Evolutionary conservation across 2,797 vertebrate species (phyloP).

Genomic region (Pteronotus mesoamericanus): DNA sequence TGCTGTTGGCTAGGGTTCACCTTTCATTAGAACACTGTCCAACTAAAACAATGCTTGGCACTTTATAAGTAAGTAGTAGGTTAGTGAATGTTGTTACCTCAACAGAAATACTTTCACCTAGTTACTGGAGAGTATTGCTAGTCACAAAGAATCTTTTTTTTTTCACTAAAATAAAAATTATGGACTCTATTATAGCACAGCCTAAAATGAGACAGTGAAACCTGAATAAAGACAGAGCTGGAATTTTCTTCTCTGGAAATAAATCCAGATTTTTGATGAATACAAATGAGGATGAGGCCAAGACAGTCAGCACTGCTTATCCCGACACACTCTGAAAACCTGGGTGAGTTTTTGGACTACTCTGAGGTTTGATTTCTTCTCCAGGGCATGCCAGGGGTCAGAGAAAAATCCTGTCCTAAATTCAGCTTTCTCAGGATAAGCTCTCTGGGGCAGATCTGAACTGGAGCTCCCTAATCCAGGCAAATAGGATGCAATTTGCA

Average conservation of each 20-base stretch:
- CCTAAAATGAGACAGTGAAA: background rate
- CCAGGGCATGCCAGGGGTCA: background rate
- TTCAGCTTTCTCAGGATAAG: background rate
- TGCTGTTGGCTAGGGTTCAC: background rate
- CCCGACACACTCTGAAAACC: background rate
- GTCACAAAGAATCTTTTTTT: background rate
- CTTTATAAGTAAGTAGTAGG: background rate
- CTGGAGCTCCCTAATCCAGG: background rate
- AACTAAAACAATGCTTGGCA: background rate
- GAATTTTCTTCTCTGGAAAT: background rate
- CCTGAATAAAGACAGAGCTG: background rate
- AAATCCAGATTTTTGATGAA: background rate
- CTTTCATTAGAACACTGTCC: too few relatives aligned
- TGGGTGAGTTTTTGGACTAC: background rate
- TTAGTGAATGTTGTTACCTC: background rate
- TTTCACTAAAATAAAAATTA: background rate
- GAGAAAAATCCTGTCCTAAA: slow-evolving; percentile 1
- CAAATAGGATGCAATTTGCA: background rate
- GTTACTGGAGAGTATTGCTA: background rate
- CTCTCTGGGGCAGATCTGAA: background rate
- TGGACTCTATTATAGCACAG: background rate
- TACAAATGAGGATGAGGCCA: background rate
- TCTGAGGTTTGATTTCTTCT: background rate
- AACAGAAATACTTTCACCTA: background rate
- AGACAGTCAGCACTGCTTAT: background rate